Evolutionary conservation across 2,888 invertebrate genomes (phyloP), one percentile per base, ranked within the genome.

Genomic region (Mamestra brassicae): DNA sequence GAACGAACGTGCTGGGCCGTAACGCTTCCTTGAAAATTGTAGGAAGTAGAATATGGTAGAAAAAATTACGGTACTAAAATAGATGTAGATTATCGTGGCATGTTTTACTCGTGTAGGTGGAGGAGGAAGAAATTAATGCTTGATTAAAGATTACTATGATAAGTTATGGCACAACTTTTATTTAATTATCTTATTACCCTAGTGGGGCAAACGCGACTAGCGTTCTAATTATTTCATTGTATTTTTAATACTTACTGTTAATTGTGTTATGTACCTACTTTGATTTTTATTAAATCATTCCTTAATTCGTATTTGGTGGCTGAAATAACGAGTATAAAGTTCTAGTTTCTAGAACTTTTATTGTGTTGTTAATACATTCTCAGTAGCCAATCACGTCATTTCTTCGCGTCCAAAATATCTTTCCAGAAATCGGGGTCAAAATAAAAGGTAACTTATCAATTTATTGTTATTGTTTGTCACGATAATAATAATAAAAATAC

Each of bases 21-120:
- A 58, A 38, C 71, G 69, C 71, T 81, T 85, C 81, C 76, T 69
- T 85, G 82, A 81, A 85, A 62, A 34, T 55, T 55, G 26, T 57
- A 71, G 68, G 68, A 71, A 69, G 36, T 52, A 54, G 42, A 58
- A 55, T 26, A 65, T 61, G 11, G 8, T n/a, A 15, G n/a, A 50
- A 76, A 61, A 67, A 73, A 42, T 3, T 58, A 34, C 13, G 10
- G 26, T 17, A 15, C 7, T 54, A 7, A 42, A 54, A 55, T 50
- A 15, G 3, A 42, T 45, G 17, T 17, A 5, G 13, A 63, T 72
- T 36, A 42, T 10, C 13, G 11, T 17, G 52, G 26, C 38, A 13
- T 17, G 15, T 36, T 64, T 17, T 15, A 13, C 47, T 47, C 13
- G 47, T 47, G 17, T 0, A 52, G 52, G 17, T 52, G 34, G 81